Percentiles rank a stretch among this genome's conserved stretches.
Evolutionary conservation across 1,140 invertebrate genomes (phyloP).

Genomic region (Cydia pomonella): DNA sequence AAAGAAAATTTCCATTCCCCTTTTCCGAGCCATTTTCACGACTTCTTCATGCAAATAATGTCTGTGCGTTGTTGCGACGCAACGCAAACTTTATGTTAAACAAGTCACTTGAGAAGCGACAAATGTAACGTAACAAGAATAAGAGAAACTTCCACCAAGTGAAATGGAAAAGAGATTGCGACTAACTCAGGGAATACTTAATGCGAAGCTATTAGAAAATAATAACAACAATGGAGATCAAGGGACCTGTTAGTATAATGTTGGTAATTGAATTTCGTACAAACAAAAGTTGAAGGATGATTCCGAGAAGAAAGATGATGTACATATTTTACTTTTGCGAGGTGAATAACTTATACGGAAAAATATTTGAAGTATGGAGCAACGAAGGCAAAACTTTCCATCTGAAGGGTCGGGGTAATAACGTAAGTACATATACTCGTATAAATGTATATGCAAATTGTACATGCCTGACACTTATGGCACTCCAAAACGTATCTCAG

Average conservation of each 20-base stretch:
- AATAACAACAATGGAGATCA: conserved; percentile 23
- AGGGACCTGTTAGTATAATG: not conserved
- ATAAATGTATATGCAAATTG: no score
- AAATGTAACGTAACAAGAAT: conserved; percentile 39
- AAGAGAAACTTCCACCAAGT: conserved; percentile 37
- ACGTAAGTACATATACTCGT: no score
- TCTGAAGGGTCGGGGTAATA: not conserved
- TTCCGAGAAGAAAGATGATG: not conserved
- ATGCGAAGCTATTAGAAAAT: conserved; percentile 19
- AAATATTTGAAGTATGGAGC: not conserved
- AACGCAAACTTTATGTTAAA: conserved; percentile 72
- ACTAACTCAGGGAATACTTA: conserved; percentile 9
- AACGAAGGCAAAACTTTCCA: not conserved
- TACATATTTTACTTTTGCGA: conserved; percentile 7
- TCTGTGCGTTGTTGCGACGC: conserved; percentile 55
- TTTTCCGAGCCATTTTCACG: conserved; percentile 62
- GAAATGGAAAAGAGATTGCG: conserved; percentile 34
- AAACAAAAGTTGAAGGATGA: not conserved
- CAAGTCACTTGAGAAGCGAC: conserved; percentile 54
- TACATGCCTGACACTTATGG: not conserved
- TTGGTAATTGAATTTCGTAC: conserved; percentile 2
- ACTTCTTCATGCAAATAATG: conserved; percentile 66
- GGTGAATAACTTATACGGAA: not conserved
- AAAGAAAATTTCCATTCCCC: conserved; percentile 58
- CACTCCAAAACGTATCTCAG: not conserved